Evolutionary conservation across 2,888 invertebrate genomes (phyloP).

Genomic region (Himalopsyche anomala): DNA sequence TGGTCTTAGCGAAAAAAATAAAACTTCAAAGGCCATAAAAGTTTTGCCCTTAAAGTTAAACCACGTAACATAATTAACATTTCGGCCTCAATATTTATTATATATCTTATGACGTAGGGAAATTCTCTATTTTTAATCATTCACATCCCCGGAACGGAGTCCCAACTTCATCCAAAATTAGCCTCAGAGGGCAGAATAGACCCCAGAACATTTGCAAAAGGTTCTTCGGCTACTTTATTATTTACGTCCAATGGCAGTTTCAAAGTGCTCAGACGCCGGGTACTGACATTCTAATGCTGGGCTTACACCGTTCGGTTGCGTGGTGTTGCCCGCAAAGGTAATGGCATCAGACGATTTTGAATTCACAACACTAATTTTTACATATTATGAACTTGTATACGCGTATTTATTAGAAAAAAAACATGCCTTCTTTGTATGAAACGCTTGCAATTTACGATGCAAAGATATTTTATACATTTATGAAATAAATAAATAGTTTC

Average conservation of each 20-base stretch:
- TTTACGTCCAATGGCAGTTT: constrained; percentile 25
- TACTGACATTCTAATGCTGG: not conserved
- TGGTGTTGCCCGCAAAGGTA: not conserved
- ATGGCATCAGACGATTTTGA: not conserved
- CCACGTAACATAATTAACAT: too few species aligned
- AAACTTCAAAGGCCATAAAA: too few species aligned
- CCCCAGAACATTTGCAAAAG: constrained; percentile 11
- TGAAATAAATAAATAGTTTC: too few species aligned
- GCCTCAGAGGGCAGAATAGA: not conserved
- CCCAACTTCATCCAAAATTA: not conserved
- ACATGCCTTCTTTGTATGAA: too few species aligned
- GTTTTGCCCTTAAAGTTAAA: too few species aligned
- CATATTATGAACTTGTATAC: too few species aligned
- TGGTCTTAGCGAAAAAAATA: too few species aligned
- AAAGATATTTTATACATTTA: too few species aligned
- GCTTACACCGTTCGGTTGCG: not conserved
- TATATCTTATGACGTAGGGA: too few species aligned
- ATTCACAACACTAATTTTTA: not conserved
- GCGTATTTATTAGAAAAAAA: too few species aligned
- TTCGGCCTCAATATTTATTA: too few species aligned
- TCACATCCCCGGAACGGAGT: not conserved
- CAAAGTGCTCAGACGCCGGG: constrained; percentile 5
- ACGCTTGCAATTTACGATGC: too few species aligned
- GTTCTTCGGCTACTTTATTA: not conserved
- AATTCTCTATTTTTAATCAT: not conserved